Evolutionary conservation across 1,140 invertebrate species (phyloP), one percentile per base, ranked within the genome.

Genomic region (Hormaphis cornu): DNA sequence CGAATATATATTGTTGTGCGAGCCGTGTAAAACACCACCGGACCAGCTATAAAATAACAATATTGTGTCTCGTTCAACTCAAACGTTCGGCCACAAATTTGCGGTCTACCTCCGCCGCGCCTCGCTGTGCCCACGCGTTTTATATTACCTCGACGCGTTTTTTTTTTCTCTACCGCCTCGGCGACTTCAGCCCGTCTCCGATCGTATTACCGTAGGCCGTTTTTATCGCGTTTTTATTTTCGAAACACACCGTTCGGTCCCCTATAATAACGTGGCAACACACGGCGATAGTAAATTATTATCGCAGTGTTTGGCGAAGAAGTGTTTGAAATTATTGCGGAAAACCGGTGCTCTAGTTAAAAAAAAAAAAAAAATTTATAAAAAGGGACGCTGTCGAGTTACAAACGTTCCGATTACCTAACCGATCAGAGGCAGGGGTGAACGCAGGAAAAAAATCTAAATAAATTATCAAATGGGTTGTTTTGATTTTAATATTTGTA

Each of bases 31-130:
- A n/a, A n/a, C n/a, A n/a, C n/a, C n/a, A n/a, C n/a, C n/a, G n/a
- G n/a, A n/a, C n/a, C n/a, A n/a, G n/a, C 40, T 26, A 46, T 61
- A 61, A 61, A 61, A 61, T 61, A 61, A 61, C 46, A 44, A 61
- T 44, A n/a, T n/a, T n/a, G n/a, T 61, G 40, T 61, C 58, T 61
- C n/a, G 58, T 61, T 46, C n/a, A 24, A 42, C 42, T 59, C 42
- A 40, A 59, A 59, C 58, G 30, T 37, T 26, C 58, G 40, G 40
- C 40, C 40, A 30, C 58, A 61, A 46, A 61, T 61, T 44, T 44
- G 58, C 40, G 40, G 58, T 42, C 24, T 61, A 9, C 37, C 24
- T 22, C 24, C 58, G 10, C 44, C 58, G 28, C 16, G n/a, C 14
- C 14, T 28, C 40, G 22, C 8, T 40, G 8, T 4, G 18, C 46